phyloP scores from a whole-genome alignment of 2,888 invertebrate genomes.

The Epistrophe eligans region DNA sequence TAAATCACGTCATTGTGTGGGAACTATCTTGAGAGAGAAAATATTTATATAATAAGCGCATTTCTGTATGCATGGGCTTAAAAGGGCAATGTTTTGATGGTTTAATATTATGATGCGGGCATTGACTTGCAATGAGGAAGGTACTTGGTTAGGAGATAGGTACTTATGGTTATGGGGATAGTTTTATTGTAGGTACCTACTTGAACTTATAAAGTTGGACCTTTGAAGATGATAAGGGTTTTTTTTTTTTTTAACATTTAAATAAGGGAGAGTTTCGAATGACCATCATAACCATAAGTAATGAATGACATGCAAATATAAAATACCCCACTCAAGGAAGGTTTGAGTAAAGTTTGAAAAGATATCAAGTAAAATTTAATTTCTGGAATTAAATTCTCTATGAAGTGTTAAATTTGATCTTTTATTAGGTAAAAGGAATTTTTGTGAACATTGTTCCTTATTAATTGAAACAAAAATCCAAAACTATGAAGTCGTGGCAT shows the following conservation, averaged over 20 bases:
- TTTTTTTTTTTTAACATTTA: neutral
- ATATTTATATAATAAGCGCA: constrained; percentile 59
- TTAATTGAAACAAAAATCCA: too few relatives aligned
- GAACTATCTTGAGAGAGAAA: constrained; percentile 45
- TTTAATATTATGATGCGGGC: constrained; percentile 56
- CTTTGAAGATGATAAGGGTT: neutral
- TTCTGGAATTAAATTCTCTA: neutral
- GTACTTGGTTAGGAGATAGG: neutral
- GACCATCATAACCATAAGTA: neutral
- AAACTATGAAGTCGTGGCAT: too few relatives aligned
- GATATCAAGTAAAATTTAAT: neutral
- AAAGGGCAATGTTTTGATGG: neutral
- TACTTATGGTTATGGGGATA: constrained; percentile 3
- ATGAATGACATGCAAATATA: neutral
- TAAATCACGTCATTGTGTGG: constrained; percentile 56
- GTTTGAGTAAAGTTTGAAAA: neutral
- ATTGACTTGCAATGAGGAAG: neutral
- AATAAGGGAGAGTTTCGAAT: neutral
- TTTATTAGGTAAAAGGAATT: too few relatives aligned
- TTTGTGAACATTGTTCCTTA: too few relatives aligned
- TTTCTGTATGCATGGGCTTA: constrained; percentile 49
- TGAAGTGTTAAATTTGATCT: neutral
- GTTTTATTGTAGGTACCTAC: neutral
- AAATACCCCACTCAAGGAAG: neutral
- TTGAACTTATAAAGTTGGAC: constrained; percentile 7